Percentiles rank a stretch among this genome's conserved stretches.
Conservation (phyloP, 1,140 invertebrate genomes). For the Bombus fervidus region DNA sequence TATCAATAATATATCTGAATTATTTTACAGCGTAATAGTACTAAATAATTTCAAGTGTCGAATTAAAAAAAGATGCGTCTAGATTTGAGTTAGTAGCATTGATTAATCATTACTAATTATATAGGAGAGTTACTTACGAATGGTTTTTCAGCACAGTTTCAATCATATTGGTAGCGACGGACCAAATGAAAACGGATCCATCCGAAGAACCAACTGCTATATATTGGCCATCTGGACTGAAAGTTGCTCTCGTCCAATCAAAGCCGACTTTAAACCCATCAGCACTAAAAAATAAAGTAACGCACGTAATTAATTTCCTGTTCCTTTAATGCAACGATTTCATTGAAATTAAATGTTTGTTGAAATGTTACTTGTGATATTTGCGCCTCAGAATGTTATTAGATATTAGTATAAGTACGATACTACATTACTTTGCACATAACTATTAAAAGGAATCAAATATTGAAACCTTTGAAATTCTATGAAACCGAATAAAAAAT, state of each 20-base stretch:
- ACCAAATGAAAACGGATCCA: conserved; percentile 96
- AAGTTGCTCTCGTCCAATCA: conserved; percentile 95
- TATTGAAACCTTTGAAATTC: not conserved
- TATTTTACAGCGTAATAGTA: not conserved
- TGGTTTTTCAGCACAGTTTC: conserved; percentile 94
- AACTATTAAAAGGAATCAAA: no score
- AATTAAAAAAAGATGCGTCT: no score
- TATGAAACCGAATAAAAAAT: no score
- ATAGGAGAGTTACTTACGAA: conserved; percentile 85
- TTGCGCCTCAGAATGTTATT: no score
- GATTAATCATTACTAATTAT: not conserved
- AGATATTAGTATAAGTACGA: no score
- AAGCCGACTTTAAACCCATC: conserved; percentile 97
- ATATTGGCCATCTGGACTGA: conserved; percentile 94
- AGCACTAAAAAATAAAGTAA: conserved; percentile 85
- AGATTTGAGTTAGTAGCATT: not conserved
- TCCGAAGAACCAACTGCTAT: conserved; percentile 95
- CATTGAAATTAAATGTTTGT: not conserved
- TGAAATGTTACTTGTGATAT: no score
- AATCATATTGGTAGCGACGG: conserved; percentile 89
- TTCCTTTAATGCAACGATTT: not conserved
- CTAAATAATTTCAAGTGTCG: not conserved
- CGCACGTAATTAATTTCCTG: no score
- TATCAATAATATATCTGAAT: not conserved
- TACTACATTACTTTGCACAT: no score